A percentile compares a stretch with the other conserved stretches of the same genome.
Conservation (phyloP, 2,888 invertebrate genomes). For the Melipona beecheii region DNA sequence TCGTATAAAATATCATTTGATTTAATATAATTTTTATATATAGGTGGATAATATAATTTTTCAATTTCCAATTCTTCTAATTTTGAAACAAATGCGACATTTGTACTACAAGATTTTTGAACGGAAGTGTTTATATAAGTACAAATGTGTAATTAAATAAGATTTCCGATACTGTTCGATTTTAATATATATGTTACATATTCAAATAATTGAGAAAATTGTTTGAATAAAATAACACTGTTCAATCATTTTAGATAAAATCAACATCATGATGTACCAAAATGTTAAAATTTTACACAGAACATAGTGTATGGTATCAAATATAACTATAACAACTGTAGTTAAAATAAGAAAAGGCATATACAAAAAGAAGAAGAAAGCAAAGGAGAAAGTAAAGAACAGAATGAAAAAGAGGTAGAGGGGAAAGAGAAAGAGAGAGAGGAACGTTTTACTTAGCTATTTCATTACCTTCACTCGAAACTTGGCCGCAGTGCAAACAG, state of each 20-base stretch:
- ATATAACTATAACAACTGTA: background rate
- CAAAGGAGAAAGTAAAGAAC: conserved; percentile 36
- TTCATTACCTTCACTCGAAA: conserved; percentile 79
- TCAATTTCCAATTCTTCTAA: too few species aligned
- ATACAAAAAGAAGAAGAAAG: conserved; percentile 28
- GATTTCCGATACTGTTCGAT: too few species aligned
- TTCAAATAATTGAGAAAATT: too few species aligned
- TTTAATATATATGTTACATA: too few species aligned
- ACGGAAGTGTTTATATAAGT: too few species aligned
- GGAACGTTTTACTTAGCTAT: conserved; percentile 71
- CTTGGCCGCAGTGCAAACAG: conserved; percentile 71
- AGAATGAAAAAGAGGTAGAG: conserved; percentile 18
- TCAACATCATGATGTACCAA: background rate
- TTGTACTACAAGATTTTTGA: too few species aligned
- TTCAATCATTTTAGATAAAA: background rate
- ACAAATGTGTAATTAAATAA: too few species aligned
- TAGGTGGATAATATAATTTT: too few species aligned
- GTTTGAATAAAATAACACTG: background rate
- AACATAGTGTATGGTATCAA: background rate
- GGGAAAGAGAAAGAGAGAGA: conserved; percentile 22
- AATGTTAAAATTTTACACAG: conserved; percentile 9
- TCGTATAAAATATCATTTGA: too few species aligned
- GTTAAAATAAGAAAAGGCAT: conserved; percentile 37
- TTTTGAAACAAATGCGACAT: too few species aligned
- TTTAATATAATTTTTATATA: too few species aligned